phyloP scores from a whole-genome alignment of 2,113 vertebrate species.

The Danio rerio region DNA sequence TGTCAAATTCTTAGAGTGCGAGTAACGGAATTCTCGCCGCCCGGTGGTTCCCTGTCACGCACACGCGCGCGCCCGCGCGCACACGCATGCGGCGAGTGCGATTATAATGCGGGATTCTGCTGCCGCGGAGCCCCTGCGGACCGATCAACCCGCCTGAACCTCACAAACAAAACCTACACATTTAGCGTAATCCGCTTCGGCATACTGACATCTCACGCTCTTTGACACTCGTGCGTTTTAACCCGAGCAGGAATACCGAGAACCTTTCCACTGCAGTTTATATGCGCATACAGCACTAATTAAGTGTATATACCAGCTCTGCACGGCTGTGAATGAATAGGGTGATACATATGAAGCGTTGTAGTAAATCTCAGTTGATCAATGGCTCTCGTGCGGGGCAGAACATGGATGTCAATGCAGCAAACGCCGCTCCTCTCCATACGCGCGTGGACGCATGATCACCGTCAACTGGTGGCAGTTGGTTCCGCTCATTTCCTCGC shows the following conservation, averaged over 20 bases:
- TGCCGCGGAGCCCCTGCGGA: constrained; percentile 65
- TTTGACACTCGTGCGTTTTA: not conserved
- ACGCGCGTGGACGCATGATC: constrained; percentile 15
- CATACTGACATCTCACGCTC: not conserved
- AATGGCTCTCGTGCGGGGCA: constrained; percentile 15
- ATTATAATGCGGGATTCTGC: constrained; percentile 76
- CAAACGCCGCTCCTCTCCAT: constrained; percentile 47
- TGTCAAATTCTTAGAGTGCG: constrained; percentile 34
- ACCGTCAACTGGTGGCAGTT: constrained; percentile 57
- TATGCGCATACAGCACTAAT: not conserved
- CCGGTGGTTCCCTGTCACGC: constrained; percentile 30
- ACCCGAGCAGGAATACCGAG: not conserved
- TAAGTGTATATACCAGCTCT: not conserved
- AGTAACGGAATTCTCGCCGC: constrained; percentile 38
- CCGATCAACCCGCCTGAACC: constrained; percentile 57
- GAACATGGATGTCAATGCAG: constrained; percentile 53
- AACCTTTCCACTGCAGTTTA: not conserved
- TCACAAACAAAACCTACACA: constrained; percentile 52
- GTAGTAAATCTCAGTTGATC: constrained; percentile 26
- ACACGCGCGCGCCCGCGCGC: not conserved
- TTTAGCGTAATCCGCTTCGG: not conserved
- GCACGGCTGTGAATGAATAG: not conserved
- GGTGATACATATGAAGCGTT: not conserved
- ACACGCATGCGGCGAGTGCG: constrained; percentile 28
- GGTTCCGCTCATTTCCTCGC: constrained; percentile 19